Evolutionary conservation across 2,888 invertebrate genomes (phyloP).

Genomic region (Chymomyza procnemis): DNA sequence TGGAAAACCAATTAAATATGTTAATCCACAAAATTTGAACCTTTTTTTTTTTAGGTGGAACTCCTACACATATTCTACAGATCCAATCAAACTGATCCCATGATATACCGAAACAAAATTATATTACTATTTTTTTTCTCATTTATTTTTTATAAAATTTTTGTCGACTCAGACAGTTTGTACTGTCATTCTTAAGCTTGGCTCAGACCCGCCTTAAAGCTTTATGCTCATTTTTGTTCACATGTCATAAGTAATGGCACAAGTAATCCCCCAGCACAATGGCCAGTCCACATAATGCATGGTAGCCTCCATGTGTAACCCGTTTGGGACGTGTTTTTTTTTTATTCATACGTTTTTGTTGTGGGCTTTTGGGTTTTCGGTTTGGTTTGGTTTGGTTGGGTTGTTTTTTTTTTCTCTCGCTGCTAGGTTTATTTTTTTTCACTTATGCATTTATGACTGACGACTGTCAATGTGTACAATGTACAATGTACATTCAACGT

Average conservation of each 20-base stretch:
- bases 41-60: background rate
- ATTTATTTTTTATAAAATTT: constrained; percentile 19
- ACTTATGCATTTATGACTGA: constrained; percentile 59
- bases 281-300: constrained; percentile 13
- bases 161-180: background rate
- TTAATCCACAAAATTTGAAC: background rate
- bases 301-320: constrained; percentile 57
- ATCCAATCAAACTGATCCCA: background rate
- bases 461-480: constrained; percentile 26
- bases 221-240: background rate
- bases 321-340: constrained; percentile 49
- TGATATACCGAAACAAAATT: background rate
- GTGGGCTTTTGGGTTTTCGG: background rate
- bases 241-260: background rate
- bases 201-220: background rate
- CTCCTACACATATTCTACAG: background rate
- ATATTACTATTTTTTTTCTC: constrained; percentile 20
- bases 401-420: constrained; percentile 46
- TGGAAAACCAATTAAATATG: background rate
- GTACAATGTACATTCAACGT: constrained; percentile 39
- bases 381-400: constrained; percentile 9
- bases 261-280: constrained; percentile 12
- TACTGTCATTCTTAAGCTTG: background rate
- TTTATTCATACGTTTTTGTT: background rate
- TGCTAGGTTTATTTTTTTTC: constrained; percentile 35